Percentiles rank a stretch among this genome's conserved stretches.
Evolutionary conservation across 2,888 invertebrate genomes (phyloP).

Genomic region (Opisthograptis luteolata): DNA sequence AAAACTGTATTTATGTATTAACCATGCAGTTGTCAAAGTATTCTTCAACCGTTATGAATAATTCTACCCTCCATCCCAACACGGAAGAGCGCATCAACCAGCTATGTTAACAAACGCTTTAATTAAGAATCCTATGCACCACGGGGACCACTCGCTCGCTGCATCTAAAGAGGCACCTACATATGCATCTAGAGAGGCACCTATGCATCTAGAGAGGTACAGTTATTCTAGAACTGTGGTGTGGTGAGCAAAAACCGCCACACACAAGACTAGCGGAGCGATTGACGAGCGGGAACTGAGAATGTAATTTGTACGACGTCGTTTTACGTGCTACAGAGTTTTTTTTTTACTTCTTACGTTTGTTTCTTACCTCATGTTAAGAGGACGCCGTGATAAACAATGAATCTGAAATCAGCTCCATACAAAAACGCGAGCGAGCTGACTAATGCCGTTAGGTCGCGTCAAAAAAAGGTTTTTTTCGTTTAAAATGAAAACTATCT

Average conservation of each 20-base stretch:
- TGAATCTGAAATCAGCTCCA: no score
- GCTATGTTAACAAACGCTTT: conserved; percentile 12
- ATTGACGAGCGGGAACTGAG: conserved; percentile 21
- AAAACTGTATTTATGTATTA: no score
- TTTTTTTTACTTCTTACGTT: no score
- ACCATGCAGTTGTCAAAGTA: no score
- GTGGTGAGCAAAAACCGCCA: conserved; percentile 33
- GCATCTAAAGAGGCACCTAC: neutral
- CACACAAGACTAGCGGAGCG: conserved; percentile 1
- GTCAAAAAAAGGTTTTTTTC: no score
- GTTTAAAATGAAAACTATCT: no score
- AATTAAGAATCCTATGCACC: conserved; percentile 4
- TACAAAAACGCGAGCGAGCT: no score
- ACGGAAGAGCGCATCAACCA: neutral
- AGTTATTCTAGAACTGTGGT: conserved; percentile 23
- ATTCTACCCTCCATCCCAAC: neutral
- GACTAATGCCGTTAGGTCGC: no score
- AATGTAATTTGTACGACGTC: conserved; percentile 26
- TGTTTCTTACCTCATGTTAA: no score
- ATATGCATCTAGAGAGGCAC: neutral
- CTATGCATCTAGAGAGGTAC: conserved; percentile 6
- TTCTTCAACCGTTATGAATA: neutral
- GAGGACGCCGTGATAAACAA: no score
- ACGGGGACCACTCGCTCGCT: neutral
- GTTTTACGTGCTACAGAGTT: no score